Base-by-base conservation (phyloP, 2,888 invertebrate genomes). In the Argynnis bischoffii region DNA sequence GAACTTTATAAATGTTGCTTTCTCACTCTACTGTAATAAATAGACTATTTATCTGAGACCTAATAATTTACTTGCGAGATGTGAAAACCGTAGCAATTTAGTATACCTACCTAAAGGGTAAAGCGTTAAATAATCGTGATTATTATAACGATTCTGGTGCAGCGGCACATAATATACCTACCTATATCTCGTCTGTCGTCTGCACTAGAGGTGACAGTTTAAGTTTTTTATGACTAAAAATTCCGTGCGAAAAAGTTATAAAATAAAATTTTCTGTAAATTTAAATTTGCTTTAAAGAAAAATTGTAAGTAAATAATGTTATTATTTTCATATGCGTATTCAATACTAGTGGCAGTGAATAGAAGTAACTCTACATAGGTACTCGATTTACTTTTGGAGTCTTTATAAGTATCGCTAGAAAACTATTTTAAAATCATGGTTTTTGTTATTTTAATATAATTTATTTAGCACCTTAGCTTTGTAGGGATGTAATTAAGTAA, bases 341-440 rank as follows among this genome's bases (percentile, higher is more conserved):
- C 31, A 6, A 35, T 35, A 35, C 8, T 41, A 41, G 35, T 8
- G 3, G 35, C 35, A 41, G 11, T 41, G 11, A 41, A 41, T 41
- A 11, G 8, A 11, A 41, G 35, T 35, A 35, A 26, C 5, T 26
- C 26, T 26, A 26, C 26, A 26, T 26, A 26, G 26, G 26, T 26
- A 26, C 26, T 5, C 5, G 26, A 26, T 26, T 26, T 26, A 26
- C 26, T 26, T 57, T 47, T 1, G 21, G 21, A 2, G 16, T 26
- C 15, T 57, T 57, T 21, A 26, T 26, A 57, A 57, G 21, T 26
- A 57, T 47, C 5, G 15, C 21, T 46, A 47, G 26, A 3, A 57
- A 57, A 47, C n/a, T 57, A 47, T 41, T 46, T 41, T 5, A n/a
- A 57, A 18, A 57, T 47, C 46, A 57, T 57, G 16, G 8, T 57